A percentile compares a stretch with the other conserved stretches of the same genome.
Evolutionary conservation across 2,113 vertebrate species (phyloP).

Genomic region (Malurus melanocephalus): DNA sequence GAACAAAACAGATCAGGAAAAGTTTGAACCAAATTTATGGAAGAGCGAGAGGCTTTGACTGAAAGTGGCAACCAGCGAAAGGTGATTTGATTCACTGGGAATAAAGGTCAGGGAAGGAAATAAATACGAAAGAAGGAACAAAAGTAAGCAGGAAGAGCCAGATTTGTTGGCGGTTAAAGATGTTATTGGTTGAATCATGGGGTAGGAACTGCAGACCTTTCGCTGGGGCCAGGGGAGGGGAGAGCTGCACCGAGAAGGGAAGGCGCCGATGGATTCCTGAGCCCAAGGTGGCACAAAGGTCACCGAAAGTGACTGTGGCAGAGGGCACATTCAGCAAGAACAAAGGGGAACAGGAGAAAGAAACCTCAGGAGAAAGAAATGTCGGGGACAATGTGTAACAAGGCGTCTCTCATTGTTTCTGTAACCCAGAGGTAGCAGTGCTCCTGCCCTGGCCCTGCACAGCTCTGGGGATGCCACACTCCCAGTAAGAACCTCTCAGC

Average conservation of each 20-base stretch:
- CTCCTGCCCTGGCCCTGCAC: neutral
- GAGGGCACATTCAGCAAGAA: neutral
- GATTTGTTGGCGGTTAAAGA: neutral
- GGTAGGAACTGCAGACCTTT: neutral
- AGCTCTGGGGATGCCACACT: neutral
- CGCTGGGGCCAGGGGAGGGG: neutral
- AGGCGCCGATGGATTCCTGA: neutral
- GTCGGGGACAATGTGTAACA: neutral
- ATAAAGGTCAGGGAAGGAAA: neutral
- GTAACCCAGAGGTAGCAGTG: neutral
- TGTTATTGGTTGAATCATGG: neutral
- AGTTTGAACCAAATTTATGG: neutral
- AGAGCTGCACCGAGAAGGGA: neutral
- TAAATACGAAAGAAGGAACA: neutral
- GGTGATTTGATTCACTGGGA: neutral
- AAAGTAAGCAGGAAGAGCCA: neutral
- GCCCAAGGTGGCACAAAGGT: neutral
- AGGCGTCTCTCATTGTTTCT: accelerated
- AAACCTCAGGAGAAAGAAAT: neutral
- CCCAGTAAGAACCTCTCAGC: neutral
- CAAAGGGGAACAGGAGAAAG: neutral
- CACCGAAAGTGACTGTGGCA: neutral
- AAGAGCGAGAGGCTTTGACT: neutral
- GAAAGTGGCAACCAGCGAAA: neutral
- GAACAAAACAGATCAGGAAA: neutral